Evolutionary conservation across 2,113 vertebrate genomes (phyloP).

Genomic region (Perca fluviatilis): DNA sequence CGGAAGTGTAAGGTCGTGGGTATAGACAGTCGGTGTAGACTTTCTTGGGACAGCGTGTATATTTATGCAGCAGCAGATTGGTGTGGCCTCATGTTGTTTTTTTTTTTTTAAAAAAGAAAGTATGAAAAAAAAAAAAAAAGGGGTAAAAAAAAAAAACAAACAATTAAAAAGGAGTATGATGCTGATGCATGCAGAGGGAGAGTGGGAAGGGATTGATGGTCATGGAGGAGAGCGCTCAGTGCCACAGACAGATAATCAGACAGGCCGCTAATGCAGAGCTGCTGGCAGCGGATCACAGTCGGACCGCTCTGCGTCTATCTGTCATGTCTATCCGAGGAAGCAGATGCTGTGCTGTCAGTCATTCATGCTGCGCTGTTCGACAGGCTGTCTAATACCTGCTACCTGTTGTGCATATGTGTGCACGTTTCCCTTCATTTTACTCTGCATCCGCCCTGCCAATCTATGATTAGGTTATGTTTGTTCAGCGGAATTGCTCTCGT

Average conservation of each 20-base stretch:
- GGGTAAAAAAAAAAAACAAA: constrained; percentile 46
- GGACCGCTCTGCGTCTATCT: constrained; percentile 31
- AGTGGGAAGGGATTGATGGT: constrained; percentile 57
- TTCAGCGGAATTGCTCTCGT: constrained; percentile 48
- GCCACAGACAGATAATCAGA: constrained; percentile 58
- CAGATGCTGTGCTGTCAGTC: constrained; percentile 60
- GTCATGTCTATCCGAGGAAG: constrained; percentile 50
- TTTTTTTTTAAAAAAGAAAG: too few relatives aligned
- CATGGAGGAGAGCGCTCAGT: constrained; percentile 31
- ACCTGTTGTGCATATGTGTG: constrained; percentile 17
- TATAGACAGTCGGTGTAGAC: neutral
- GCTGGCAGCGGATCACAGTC: constrained; percentile 47
- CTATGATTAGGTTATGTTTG: constrained; percentile 55
- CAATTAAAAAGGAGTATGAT: constrained; percentile 52
- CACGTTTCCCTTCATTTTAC: constrained; percentile 12
- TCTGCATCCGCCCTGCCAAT: neutral
- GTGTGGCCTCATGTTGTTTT: neutral
- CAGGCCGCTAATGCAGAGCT: constrained; percentile 58
- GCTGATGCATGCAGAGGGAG: constrained; percentile 37
- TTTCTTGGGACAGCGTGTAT: neutral
- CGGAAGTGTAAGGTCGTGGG: too few relatives aligned
- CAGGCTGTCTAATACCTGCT: constrained; percentile 28
- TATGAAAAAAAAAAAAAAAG: too few relatives aligned
- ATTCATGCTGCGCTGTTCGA: constrained; percentile 30
- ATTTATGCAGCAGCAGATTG: constrained; percentile 11